Percentiles rank a stretch among this genome's conserved stretches.
Conservation (phyloP, 2,888 invertebrate species). For the Cantharis lateralis region DNA sequence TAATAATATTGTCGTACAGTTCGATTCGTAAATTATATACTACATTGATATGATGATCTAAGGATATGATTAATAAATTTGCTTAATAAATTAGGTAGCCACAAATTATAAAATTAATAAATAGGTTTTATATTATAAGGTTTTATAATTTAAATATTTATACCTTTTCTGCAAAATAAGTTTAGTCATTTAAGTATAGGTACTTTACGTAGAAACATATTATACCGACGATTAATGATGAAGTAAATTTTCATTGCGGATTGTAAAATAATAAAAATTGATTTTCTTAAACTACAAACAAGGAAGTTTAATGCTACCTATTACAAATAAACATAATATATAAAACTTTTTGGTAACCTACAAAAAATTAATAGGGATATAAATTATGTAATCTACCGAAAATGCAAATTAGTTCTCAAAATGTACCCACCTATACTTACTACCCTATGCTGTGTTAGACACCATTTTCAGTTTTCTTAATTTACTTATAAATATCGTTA, state of each 20-base stretch:
- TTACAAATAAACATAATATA: not conserved
- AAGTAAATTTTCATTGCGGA: not conserved
- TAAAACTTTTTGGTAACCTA: not conserved
- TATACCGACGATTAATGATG: not conserved
- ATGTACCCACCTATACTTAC: not conserved
- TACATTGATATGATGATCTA: no score
- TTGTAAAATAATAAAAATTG: not conserved
- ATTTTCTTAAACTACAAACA: not conserved
- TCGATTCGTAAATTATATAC: no score
- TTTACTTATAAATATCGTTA: constrained; percentile 24
- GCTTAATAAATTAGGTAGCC: not conserved
- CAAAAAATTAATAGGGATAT: not conserved
- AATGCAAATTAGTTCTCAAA: not conserved
- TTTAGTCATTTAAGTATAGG: not conserved
- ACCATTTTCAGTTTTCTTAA: constrained; percentile 4
- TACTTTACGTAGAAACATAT: not conserved
- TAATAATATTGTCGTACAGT: no score
- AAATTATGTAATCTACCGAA: not conserved
- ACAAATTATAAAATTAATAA: not conserved
- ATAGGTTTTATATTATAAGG: not conserved
- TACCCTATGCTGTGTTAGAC: not conserved
- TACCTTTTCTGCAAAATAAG: not conserved
- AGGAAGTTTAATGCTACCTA: not conserved
- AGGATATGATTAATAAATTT: not conserved
- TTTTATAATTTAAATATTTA: not conserved